Evolutionary conservation across 1,140 invertebrate genomes (phyloP), one percentile per base, ranked within the genome.

Genomic region (Idris sp.): DNA sequence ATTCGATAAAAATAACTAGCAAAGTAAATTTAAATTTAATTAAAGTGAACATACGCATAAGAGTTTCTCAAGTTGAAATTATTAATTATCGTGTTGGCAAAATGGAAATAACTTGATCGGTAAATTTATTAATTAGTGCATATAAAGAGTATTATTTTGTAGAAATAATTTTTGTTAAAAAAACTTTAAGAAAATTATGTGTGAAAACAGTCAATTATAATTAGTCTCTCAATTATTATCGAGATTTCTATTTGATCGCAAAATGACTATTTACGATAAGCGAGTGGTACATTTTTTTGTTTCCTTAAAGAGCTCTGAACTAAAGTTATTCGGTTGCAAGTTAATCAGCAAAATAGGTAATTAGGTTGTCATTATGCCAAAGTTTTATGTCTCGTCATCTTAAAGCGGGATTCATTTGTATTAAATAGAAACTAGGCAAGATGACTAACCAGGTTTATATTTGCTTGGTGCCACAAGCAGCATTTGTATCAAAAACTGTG

Each of bases 301-400:
- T 48, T 61, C 46, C 44, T 41, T 33, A 40, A 62, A 26, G 14
- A 38, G 31, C 11, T 5, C n/a, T 10, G 25, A 46, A 9, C 11
- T 28, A 14, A 40, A 40, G 22, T 61, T 35, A 61, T 49, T 40
- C 25, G 11, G 36, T 51, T 16, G 58, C 28, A 26, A 51, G 35
- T 41, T 41, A 62, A 62, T 62, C 26, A 62, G 58, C 18, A 25
- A 62, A 62, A 62, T 62, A 33, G 58, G 58, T 62, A 62, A 51
- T 61, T 49, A 31, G 56, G 56, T 61, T 61, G 33, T 51, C 43
- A 49, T 49, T 41, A 41, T 6, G 14, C 33, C 25, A 30, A 51
- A 49, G 35, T 30, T 22, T 44, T 43, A 41, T 31, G 22, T 46
- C 9, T 49, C 19, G 16, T 16, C 22, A 40, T n/a, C 36, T 2